phyloP scores from a whole-genome alignment of 1,140 invertebrate genomes.

The Arctopsyche grandis region DNA sequence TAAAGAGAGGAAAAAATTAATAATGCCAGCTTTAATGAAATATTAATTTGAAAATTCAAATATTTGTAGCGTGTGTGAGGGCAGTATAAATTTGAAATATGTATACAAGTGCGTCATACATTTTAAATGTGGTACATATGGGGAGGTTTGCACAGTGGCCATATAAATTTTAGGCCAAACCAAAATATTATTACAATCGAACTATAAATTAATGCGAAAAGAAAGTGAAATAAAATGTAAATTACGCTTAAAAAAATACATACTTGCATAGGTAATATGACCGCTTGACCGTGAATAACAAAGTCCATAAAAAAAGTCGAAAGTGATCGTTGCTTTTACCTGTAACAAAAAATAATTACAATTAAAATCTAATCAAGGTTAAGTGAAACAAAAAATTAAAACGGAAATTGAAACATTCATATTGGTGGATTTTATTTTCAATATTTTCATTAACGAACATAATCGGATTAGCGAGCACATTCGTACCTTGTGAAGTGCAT shows the following conservation, averaged over 20 bases:
- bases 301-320: neutral
- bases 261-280: neutral
- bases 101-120: neutral
- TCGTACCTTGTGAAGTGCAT: no score
- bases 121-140: neutral
- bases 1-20: neutral
- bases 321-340: neutral
- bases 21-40: neutral
- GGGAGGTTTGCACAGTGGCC: neutral
- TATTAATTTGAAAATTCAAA: slow-evolving; percentile 5
- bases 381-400: no score
- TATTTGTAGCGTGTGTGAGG: slow-evolving; percentile 3
- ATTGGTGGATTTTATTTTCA: no score
- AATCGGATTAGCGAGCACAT: no score
- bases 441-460: no score
- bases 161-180: neutral
- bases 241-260: neutral
- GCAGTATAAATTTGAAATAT: slow-evolving; percentile 3
- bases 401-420: no score
- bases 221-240: neutral
- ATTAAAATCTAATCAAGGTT: no score
- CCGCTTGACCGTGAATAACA: neutral
- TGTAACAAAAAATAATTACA: neutral
- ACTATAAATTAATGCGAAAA: neutral
- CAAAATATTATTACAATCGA: neutral